Conservation (phyloP, 2,888 invertebrate genomes). For the Syrphus vitripennis region DNA sequence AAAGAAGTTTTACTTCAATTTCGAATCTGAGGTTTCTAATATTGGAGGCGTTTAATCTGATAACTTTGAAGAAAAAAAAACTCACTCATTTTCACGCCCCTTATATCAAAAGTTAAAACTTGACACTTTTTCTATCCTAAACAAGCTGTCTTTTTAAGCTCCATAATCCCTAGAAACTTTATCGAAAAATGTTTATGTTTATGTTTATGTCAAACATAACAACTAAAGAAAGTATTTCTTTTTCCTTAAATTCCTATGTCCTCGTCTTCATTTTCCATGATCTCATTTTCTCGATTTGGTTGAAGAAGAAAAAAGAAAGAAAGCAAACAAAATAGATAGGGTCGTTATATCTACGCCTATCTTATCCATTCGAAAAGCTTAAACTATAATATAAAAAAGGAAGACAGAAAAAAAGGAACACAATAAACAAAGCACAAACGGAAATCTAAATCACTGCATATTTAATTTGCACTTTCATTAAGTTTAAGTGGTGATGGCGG, state of each 20-base stretch:
- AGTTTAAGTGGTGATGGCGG: constrained; percentile 35
- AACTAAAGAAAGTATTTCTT: constrained; percentile 30
- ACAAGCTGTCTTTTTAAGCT: not conserved
- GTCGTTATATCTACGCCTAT: constrained; percentile 8
- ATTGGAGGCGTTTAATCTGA: not conserved
- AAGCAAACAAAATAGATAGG: not conserved
- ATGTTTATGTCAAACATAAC: constrained; percentile 3
- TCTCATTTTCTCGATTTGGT: constrained; percentile 17
- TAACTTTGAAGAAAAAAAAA: not conserved
- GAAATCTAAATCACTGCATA: constrained; percentile 64
- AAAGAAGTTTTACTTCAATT: no score
- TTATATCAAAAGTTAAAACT: not conserved
- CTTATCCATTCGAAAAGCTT: not conserved
- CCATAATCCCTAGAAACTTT: not conserved
- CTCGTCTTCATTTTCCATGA: not conserved
- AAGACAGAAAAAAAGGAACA: not conserved
- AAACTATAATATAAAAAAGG: constrained; percentile 8
- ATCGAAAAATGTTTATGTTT: not conserved
- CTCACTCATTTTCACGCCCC: not conserved
- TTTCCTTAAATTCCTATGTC: not conserved
- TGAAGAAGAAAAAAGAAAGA: not conserved
- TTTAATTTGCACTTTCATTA: constrained; percentile 66
- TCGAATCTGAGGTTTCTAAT: no score
- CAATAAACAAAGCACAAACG: constrained; percentile 47
- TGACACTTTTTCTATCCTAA: not conserved